Evolutionary conservation across 2,888 invertebrate genomes (phyloP).

Genomic region (Dolichopus griseipennis): DNA sequence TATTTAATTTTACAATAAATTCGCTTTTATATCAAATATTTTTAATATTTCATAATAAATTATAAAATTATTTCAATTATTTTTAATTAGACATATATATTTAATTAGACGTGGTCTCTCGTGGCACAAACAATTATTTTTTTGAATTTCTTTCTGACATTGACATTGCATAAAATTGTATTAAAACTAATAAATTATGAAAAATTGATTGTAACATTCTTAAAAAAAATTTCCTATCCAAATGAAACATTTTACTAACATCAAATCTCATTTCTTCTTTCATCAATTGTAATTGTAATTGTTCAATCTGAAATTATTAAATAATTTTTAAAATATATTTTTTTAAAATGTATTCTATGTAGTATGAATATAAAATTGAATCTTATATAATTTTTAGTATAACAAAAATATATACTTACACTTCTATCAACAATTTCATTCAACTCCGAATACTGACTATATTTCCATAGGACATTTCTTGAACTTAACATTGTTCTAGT

Average conservation of each 20-base stretch:
- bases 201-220: background rate
- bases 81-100: too few species aligned
- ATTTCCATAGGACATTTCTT: background rate
- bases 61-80: too few species aligned
- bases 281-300: background rate
- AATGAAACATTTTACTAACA: background rate
- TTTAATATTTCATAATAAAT: too few species aligned
- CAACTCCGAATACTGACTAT: background rate
- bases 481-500: background rate
- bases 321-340: too few species aligned
- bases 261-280: background rate
- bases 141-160: background rate
- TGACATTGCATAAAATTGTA: slow-evolving; percentile 1
- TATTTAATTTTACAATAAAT: too few species aligned
- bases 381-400: too few species aligned
- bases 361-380: too few species aligned
- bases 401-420: background rate
- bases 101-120: too few species aligned
- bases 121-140: too few species aligned
- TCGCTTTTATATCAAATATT: too few species aligned
- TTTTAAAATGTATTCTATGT: too few species aligned
- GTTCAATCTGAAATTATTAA: background rate
- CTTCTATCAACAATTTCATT: background rate
- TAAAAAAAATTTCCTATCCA: background rate
- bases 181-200: background rate